Percentiles rank a stretch among this genome's conserved stretches.
phyloP scores from a whole-genome alignment of 1,140 invertebrate genomes.

The Caenorhabditis brenneri region DNA sequence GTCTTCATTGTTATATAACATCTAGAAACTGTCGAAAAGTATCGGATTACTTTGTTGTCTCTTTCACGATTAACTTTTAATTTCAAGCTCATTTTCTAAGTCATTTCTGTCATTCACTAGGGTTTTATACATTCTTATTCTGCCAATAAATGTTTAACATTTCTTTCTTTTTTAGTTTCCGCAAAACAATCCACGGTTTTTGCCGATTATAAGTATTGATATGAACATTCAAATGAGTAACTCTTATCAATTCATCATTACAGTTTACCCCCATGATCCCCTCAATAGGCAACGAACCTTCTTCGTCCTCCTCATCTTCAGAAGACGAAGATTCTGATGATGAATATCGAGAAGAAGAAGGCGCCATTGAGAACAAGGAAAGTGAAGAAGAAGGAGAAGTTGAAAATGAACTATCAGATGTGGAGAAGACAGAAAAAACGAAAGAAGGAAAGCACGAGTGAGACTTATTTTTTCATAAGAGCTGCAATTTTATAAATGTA shows the following conservation, averaged over 20 bases:
- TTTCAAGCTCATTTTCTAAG: no score
- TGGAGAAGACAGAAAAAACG: not conserved
- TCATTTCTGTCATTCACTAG: not conserved
- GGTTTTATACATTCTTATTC: not conserved
- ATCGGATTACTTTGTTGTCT: not conserved
- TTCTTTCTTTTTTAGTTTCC: no score
- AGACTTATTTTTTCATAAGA: not conserved
- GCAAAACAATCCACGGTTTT: no score
- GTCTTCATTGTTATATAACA: not conserved
- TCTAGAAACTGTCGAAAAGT: not conserved
- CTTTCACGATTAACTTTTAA: no score
- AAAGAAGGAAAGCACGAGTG: not conserved
- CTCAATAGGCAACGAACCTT: not conserved
- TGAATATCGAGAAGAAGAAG: not conserved
- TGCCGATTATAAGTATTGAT: no score
- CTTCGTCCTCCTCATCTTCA: constrained; percentile 4
- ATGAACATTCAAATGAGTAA: no score
- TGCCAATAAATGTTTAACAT: not conserved
- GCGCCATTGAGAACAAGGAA: not conserved
- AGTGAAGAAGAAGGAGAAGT: not conserved
- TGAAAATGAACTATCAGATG: no score
- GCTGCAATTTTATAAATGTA: not conserved
- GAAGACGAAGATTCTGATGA: not conserved
- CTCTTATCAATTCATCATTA: no score
- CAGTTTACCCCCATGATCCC: no score